Percentiles rank a stretch among this genome's conserved stretches.
These are phyloP conservation scores for Lysandra bellargus DNA, from an alignment of 2,888 invertebrate genomes.

Conservation along the genomic window DNA sequence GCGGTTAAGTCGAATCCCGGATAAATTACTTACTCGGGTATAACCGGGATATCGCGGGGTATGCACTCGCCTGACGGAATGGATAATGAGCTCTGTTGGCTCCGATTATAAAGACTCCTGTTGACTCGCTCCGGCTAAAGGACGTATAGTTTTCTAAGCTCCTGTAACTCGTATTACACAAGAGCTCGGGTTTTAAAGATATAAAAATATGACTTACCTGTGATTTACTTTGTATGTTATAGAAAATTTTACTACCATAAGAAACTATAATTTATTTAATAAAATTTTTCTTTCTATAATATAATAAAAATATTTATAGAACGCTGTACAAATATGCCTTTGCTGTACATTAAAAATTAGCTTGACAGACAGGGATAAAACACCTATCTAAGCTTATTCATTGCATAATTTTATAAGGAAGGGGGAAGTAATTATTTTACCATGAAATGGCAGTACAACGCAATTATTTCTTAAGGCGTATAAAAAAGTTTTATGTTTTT, in stretches of 20 bases:
- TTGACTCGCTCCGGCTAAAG: slow-evolving; percentile 23
- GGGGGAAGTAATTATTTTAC: too few species aligned
- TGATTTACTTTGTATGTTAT: neutral
- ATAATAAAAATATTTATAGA: too few species aligned
- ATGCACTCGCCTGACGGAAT: slow-evolving; percentile 42
- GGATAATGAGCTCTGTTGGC: slow-evolving; percentile 38
- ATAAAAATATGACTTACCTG: neutral
- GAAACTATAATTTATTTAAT: too few species aligned
- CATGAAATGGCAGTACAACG: too few species aligned
- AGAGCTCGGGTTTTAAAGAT: neutral
- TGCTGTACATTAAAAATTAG: too few species aligned
- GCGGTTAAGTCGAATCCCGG: slow-evolving; percentile 66
- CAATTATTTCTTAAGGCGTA: too few species aligned
- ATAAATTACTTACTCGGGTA: slow-evolving; percentile 64
- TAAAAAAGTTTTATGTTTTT: too few species aligned
- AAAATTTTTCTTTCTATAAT: too few species aligned
- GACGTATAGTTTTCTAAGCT: slow-evolving; percentile 9
- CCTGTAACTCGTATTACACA: neutral
- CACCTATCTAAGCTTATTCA: too few species aligned
- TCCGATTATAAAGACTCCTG: slow-evolving; percentile 30
- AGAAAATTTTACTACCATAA: neutral
- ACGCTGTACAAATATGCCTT: too few species aligned
- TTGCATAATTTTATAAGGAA: too few species aligned
- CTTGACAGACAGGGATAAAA: too few species aligned
- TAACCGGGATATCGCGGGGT: slow-evolving; percentile 45